A percentile compares a stretch with the other conserved stretches of the same genome.
Conservation (phyloP, 2,888 invertebrate genomes). For the Leptothorax acervorum region DNA sequence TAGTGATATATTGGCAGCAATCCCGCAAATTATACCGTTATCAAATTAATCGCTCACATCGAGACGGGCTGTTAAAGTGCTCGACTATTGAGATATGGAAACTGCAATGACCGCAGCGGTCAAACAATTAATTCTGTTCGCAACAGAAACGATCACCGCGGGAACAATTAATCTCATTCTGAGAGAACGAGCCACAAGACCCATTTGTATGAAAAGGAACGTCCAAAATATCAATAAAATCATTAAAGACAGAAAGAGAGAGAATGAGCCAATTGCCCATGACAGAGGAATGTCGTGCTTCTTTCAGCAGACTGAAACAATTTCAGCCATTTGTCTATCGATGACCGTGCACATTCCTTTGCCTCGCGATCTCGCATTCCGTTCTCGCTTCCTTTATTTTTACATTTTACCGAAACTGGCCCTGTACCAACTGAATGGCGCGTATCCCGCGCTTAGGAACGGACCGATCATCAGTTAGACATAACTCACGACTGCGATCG, state of each 20-base stretch:
- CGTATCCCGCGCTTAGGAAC: constrained; percentile 56
- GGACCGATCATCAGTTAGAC: constrained; percentile 63
- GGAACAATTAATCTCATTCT: constrained; percentile 39
- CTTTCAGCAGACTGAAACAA: constrained; percentile 72
- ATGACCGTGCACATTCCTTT: constrained; percentile 19
- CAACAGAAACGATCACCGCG: neutral
- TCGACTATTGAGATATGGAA: constrained; percentile 10
- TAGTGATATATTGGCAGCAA: neutral
- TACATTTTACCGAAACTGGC: constrained; percentile 65
- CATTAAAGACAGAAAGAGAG: constrained; percentile 58
- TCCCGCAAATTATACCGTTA: neutral
- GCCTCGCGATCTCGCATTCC: neutral
- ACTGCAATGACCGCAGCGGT: neutral
- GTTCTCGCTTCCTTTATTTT: constrained; percentile 47
- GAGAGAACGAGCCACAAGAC: neutral
- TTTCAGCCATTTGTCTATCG: constrained; percentile 68
- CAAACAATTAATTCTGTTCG: constrained; percentile 30
- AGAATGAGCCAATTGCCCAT: constrained; percentile 10
- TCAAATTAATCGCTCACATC: neutral
- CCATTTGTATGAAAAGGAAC: constrained; percentile 47
- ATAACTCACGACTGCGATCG: constrained; percentile 60
- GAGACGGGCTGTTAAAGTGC: neutral
- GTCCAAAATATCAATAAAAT: constrained; percentile 64
- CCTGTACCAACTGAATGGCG: constrained; percentile 60
- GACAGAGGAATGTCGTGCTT: constrained; percentile 60